Percentiles rank a stretch among this genome's conserved stretches.
These are phyloP conservation scores for Phacellophora camtschatica DNA, from an alignment of 30 jellyfish, hydroid and myxozoan genomes.

Conservation along the genomic window DNA sequence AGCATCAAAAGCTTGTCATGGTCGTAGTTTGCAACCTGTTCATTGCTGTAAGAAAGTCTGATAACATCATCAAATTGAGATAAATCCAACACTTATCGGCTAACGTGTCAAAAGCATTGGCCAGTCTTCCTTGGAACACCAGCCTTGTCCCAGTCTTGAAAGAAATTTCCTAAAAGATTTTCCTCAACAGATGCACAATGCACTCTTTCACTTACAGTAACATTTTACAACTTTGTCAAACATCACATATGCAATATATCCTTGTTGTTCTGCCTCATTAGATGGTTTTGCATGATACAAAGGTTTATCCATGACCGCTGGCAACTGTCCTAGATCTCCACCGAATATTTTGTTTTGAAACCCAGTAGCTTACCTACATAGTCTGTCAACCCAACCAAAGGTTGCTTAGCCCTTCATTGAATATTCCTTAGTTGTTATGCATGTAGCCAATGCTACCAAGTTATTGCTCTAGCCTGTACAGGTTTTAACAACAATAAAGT, in stretches of 20 bases:
- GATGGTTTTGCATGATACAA: slow-evolving; percentile 6
- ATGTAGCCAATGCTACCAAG: not conserved
- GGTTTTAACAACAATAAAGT: not conserved
- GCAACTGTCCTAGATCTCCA: slow-evolving; percentile 39
- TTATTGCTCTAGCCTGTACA: not conserved
- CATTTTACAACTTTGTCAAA: slow-evolving; percentile 12
- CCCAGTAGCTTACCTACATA: slow-evolving; percentile 28
- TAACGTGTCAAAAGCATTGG: not conserved
- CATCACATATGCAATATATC: not conserved
- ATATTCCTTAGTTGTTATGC: slow-evolving; percentile 1
- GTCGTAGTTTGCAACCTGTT: not conserved
- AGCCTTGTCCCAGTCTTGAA: slow-evolving; percentile 4
- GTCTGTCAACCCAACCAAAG: slow-evolving; percentile 30
- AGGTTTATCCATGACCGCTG: slow-evolving; percentile 13
- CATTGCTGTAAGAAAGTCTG: slow-evolving; percentile 3
- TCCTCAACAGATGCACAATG: not conserved
- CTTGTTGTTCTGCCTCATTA: slow-evolving; percentile 4
- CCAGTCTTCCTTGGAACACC: not conserved
- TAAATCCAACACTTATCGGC: not conserved
- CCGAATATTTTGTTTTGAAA: not conserved
- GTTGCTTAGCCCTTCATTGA: not conserved
- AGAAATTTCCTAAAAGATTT: not conserved
- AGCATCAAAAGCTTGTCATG: not conserved
- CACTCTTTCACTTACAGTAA: not conserved
- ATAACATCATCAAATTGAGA: not conserved